Evolutionary conservation across 2,888 invertebrate genomes (phyloP), one percentile per base, ranked within the genome.

Genomic region (Oegoconia quadripuncta): DNA sequence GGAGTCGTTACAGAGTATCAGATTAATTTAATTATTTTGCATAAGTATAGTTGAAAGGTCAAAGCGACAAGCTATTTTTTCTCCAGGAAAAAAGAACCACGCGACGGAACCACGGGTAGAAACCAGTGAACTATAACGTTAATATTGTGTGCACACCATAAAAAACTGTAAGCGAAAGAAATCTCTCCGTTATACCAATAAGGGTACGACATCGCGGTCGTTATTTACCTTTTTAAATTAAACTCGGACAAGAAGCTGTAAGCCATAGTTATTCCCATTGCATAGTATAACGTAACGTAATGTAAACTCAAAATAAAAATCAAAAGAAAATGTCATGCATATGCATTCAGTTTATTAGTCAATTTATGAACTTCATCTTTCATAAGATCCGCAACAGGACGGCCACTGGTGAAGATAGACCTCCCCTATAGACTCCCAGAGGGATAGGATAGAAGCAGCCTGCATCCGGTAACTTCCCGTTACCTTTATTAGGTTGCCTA

Each of bases 161-260:
- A 39, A 30, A 37, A 30, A 26, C 18, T 17, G 6, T 16, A 32
- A 44, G 32, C 32, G 36, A 49, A 65, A 65, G 55, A 59, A 58
- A 59, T 48, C 54, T 59, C 63, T 55, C 65, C 71, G 69, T 70
- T 73, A 70, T 55, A 54, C 58, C 59, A 70, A 74, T 62, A 67
- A 62, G 44, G 50, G 55, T 50, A 52, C 47, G 11, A 41, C 50
- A 40, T 44, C 53, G 54, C 48, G 50, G 52, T 59, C 60, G 66
- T 63, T 73, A 69, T 77, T 77, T 72, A 64, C 66, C 49, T 71
- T 73, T n/a, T 70, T 56, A 72, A 71, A 64, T 71, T 67, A 66
- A 75, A 68, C 59, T 63, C 48, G 61, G 52, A 63, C 64, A 53
- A 56, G 58, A 59, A 51, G 46, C 50, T 49, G 41, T 56, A 59